Percentiles rank a stretch among this genome's conserved stretches.
Conservation (phyloP, 2,888 invertebrate species). For the Cremastobaeus sp. region DNA sequence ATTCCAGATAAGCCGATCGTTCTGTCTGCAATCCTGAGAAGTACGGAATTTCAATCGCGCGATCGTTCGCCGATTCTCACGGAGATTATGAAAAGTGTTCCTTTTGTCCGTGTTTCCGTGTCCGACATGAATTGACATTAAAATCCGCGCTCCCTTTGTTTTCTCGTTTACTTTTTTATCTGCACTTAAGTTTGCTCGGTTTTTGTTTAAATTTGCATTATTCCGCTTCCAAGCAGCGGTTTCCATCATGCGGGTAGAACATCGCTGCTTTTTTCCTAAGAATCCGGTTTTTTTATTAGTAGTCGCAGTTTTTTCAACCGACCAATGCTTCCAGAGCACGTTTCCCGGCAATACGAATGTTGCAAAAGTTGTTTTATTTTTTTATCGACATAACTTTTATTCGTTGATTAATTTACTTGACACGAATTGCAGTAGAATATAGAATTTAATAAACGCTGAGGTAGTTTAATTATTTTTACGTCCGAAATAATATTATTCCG, state of each 20-base stretch:
- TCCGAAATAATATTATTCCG: too few species aligned
- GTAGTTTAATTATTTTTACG: too few species aligned
- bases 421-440: too few species aligned
- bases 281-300: too few species aligned
- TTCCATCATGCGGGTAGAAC: background rate
- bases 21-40: conserved; percentile 57
- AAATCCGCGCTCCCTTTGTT: conserved; percentile 13
- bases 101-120: conserved; percentile 44
- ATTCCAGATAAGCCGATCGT: conserved; percentile 58
- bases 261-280: too few species aligned
- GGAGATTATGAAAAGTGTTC: conserved; percentile 55
- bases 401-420: too few species aligned
- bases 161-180: conserved; percentile 3
- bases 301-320: too few species aligned
- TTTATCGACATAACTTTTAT: too few species aligned
- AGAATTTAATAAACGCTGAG: too few species aligned
- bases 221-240: background rate
- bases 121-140: conserved; percentile 51
- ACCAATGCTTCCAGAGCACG: too few species aligned
- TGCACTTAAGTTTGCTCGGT: background rate
- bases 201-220: conserved; percentile 14
- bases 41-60: conserved; percentile 57
- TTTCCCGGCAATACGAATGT: too few species aligned
- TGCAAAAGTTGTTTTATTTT: too few species aligned
- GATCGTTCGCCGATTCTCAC: conserved; percentile 53